These are phyloP conservation scores for Tillus elongatus DNA, from an alignment of 2,888 invertebrate species.

Conservation along the genomic window DNA sequence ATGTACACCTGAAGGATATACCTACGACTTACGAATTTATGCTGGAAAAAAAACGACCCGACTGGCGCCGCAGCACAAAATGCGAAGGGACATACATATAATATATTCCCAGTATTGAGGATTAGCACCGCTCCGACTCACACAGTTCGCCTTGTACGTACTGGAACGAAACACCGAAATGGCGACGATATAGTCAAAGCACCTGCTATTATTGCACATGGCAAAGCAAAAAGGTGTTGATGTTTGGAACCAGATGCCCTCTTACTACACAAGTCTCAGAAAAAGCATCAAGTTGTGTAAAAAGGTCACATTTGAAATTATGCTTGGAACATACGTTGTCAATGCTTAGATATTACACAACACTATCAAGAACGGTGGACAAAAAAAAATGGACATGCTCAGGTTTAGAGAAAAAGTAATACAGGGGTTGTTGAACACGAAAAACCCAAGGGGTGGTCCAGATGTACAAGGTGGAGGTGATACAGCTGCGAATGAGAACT, in stretches of 20 bases:
- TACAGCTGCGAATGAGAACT: constrained; percentile 7
- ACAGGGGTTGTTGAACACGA: constrained; percentile 4
- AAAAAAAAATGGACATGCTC: constrained; percentile 6
- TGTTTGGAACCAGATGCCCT: constrained; percentile 1
- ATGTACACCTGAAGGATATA: constrained; percentile 1
- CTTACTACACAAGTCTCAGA: not conserved
- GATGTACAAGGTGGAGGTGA: constrained; percentile 6
- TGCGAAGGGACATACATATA: constrained; percentile 2
- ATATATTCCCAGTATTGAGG: not conserved
- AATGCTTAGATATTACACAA: constrained; percentile 3
- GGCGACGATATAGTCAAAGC: not conserved
- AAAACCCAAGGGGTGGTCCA: not conserved
- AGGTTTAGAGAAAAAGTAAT: constrained; percentile 5
- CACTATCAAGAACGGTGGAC: too few relatives aligned
- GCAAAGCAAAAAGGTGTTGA: constrained; percentile 3
- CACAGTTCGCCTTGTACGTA: not conserved
- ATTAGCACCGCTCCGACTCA: constrained; percentile 4
- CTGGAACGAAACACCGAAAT: not conserved
- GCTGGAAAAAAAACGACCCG: constrained; percentile 4
- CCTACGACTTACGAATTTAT: constrained; percentile 2
- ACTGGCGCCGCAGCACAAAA: constrained; percentile 1
- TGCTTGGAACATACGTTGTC: constrained; percentile 2
- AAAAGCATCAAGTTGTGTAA: not conserved
- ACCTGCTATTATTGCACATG: constrained; percentile 1
- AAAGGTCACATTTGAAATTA: too few relatives aligned